These are phyloP conservation scores for Pristis pectinata DNA, from an alignment of 2,797 vertebrate species.

Conservation along the genomic window DNA sequence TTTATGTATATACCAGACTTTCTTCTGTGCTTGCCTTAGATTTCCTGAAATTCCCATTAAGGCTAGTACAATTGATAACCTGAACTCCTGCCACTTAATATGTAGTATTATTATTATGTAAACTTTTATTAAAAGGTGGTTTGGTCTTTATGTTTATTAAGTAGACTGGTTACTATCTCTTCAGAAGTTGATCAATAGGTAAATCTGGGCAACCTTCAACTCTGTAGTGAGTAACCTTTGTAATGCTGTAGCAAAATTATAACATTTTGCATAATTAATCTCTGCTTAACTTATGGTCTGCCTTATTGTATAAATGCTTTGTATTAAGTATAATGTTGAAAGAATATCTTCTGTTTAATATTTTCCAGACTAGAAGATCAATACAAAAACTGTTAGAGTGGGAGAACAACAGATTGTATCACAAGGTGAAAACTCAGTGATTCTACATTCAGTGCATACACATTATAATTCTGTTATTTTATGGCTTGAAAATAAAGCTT, in stretches of 20 bases:
- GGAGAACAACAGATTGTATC: conserved; percentile 98
- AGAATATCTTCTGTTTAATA: conserved; percentile 8
- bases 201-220: background rate
- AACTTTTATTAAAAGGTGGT: no score
- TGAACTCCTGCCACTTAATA: background rate
- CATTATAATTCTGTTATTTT: background rate
- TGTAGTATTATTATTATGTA: background rate
- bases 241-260: no score
- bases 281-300: background rate
- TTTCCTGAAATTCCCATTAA: background rate
- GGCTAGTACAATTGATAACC: background rate
- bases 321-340: background rate
- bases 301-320: background rate
- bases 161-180: no score
- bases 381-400: conserved; percentile 97
- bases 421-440: conserved; percentile 76
- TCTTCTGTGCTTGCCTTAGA: background rate
- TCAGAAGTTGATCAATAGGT: background rate
- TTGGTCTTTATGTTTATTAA: background rate
- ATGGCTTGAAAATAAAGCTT: background rate
- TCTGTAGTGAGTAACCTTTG: background rate
- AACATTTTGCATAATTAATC: background rate
- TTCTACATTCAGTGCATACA: conserved; percentile 3
- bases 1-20: background rate
- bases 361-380: conserved; percentile 84